These are phyloP conservation scores for Alauda arvensis DNA, from an alignment of 2,797 vertebrate species.

Conservation along the genomic window DNA sequence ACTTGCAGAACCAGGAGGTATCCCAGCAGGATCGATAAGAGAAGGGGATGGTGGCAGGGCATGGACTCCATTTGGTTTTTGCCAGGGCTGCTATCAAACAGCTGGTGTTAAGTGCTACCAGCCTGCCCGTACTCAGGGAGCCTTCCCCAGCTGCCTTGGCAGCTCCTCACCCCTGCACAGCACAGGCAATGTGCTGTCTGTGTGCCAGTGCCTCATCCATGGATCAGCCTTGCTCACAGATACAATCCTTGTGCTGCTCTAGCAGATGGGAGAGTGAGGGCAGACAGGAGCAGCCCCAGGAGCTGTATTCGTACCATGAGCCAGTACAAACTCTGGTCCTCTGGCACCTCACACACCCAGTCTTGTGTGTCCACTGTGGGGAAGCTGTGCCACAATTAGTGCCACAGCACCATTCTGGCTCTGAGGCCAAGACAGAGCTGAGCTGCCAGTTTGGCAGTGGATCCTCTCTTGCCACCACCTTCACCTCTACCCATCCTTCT, in stretches of 20 bases:
- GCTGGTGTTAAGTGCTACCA: not conserved
- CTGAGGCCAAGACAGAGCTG: not conserved
- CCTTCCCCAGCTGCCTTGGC: rapidly evolving
- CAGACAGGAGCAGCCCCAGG: not conserved
- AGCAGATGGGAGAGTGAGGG: not conserved
- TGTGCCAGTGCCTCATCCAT: not conserved
- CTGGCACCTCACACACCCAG: not conserved
- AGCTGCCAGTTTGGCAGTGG: not conserved
- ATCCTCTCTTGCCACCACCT: not conserved
- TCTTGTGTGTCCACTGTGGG: not conserved
- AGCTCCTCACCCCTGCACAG: rapidly evolving
- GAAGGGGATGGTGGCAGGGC: not conserved
- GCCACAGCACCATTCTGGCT: not conserved
- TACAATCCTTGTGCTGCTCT: not conserved
- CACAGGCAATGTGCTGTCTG: not conserved
- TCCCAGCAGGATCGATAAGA: not conserved
- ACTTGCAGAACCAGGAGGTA: not conserved
- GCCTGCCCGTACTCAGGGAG: rapidly evolving
- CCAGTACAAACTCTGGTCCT: not conserved
- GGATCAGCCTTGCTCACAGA: not conserved
- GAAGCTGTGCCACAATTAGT: not conserved
- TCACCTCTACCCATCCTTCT: not conserved
- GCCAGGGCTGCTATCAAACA: not conserved
- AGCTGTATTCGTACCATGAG: rapidly evolving
- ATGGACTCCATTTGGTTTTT: not conserved